A percentile compares a stretch with the other conserved stretches of the same genome.
phyloP scores from a whole-genome alignment of 1,140 invertebrate genomes.

The Formica selysi region DNA sequence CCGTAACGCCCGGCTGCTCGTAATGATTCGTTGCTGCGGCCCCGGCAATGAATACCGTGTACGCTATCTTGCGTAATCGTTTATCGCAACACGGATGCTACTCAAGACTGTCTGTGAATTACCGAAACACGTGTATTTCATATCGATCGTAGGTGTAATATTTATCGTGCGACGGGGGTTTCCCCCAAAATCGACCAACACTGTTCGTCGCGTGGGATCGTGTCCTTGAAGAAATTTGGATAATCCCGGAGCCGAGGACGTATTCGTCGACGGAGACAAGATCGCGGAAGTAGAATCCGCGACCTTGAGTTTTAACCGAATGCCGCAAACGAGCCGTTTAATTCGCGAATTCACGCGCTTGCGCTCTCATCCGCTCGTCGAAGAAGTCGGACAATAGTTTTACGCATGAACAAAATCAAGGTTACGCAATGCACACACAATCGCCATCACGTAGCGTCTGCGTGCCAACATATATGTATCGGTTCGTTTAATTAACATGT shows the following conservation, averaged over 20 bases:
- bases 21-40: conserved; percentile 61
- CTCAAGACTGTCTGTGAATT: conserved; percentile 61
- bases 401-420: conserved; percentile 53
- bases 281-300: conserved; percentile 34
- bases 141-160: conserved; percentile 26
- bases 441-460: conserved; percentile 70
- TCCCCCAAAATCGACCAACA: not conserved
- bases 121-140: conserved; percentile 30
- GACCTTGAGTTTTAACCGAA: conserved; percentile 23
- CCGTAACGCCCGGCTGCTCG: conserved; percentile 48
- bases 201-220: not conserved
- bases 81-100: conserved; percentile 61
- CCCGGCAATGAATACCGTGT: conserved; percentile 65
- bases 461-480: conserved; percentile 52
- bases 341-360: not conserved
- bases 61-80: conserved; percentile 59
- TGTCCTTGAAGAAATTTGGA: conserved; percentile 41
- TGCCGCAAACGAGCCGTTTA: not conserved
- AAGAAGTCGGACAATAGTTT: conserved; percentile 64
- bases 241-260: conserved; percentile 7
- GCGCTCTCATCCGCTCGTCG: not conserved
- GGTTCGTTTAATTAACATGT: conserved; percentile 66
- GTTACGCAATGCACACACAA: conserved; percentile 69
- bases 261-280: conserved; percentile 1
- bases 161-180: conserved; percentile 56